Evolutionary conservation across 2,888 invertebrate species (phyloP), one percentile per base, ranked within the genome.

Genomic region (Octodonta nipae): DNA sequence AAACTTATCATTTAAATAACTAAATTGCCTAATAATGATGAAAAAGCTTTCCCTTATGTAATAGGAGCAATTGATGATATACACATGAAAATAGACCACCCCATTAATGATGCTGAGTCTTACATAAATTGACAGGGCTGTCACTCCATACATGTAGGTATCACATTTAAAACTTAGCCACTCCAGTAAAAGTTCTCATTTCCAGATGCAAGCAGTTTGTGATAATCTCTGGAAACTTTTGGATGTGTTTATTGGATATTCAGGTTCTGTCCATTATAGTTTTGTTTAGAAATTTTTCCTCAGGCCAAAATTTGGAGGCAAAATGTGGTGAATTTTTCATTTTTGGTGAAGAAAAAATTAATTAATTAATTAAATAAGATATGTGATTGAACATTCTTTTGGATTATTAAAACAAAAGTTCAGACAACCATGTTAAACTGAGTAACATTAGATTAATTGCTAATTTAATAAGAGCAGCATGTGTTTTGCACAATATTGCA

Each of bases 291-390:
- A 36, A 33, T 27, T 35, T 27, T 11, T 27, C 38, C 4, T 20
- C 30, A 24, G 12, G 5, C 13, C 16, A 31, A 11, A 24, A 24
- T 16, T 26, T 36, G 7, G 26, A 36, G 16, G 26, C 30, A 8
- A 36, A 30, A 28, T 38, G 38, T 26, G 38, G 36, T 28, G 27
- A 38, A 11, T n/a, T n/a, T n/a, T n/a, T n/a, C n/a, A n/a, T n/a
- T n/a, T n/a, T n/a, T n/a, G n/a, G n/a, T n/a, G n/a, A n/a, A 44
- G 25, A 33, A 13, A 15, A 36, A 32, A 13, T 44, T 33, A 17
- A 42, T 41, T 31, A 13, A 33, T 10, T 33, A 28, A 24, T 20
- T 40, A 25, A 22, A 37, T 35, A 13, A 17, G 38, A 6, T 40
- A 37, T n/a, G n/a, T n/a, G n/a, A n/a, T n/a, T n/a, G n/a, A n/a